Percentiles rank a stretch among this genome's conserved stretches.
Conservation (phyloP, 1,140 invertebrate species). For the Bombus polaris region DNA sequence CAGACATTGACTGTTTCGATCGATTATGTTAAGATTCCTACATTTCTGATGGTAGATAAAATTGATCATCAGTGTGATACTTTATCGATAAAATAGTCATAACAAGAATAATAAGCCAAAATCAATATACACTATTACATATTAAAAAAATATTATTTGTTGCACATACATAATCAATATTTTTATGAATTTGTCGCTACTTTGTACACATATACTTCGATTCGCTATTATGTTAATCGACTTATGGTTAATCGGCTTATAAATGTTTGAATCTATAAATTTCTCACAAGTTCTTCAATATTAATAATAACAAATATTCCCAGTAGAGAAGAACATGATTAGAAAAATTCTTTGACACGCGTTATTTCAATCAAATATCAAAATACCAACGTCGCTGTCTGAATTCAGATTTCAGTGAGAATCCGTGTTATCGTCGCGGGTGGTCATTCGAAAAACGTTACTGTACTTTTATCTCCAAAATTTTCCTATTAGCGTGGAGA, state of each 20-base stretch:
- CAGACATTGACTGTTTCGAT: not conserved
- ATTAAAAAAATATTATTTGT: not conserved
- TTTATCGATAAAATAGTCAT: not conserved
- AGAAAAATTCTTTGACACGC: slow-evolving; percentile 16
- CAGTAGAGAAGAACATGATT: not conserved
- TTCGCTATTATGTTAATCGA: not conserved
- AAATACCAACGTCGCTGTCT: not conserved
- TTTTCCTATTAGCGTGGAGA: not conserved
- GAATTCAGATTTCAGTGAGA: not conserved
- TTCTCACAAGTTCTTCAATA: too few species aligned
- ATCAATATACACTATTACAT: not conserved
- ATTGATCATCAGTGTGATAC: not conserved
- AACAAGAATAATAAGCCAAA: not conserved
- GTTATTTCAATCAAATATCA: slow-evolving; percentile 31
- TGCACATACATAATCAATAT: not conserved
- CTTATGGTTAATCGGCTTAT: not conserved
- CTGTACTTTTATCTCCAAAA: slow-evolving; percentile 30
- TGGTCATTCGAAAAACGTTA: slow-evolving; percentile 25
- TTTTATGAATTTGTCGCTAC: too few species aligned
- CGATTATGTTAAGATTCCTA: not conserved
- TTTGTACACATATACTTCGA: not conserved
- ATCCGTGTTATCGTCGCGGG: slow-evolving; percentile 9
- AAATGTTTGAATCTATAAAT: not conserved
- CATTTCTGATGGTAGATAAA: not conserved
- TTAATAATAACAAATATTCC: not conserved